These are phyloP conservation scores for Gambusia holbrooki DNA, from an alignment of 2,113 vertebrate genomes.

Conservation along the genomic window DNA sequence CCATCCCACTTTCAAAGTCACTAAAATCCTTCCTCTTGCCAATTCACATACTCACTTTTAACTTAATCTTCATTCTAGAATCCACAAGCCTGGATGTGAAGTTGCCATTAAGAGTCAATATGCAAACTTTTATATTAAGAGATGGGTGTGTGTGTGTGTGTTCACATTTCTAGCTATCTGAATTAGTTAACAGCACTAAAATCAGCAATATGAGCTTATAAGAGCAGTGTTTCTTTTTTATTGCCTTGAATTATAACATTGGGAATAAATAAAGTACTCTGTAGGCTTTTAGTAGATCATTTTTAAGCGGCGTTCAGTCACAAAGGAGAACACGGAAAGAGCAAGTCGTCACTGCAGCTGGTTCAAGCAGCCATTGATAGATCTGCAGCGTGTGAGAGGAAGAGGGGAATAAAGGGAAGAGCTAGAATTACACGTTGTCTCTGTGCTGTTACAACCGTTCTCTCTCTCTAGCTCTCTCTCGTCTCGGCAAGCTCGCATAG, in stretches of 20 bases:
- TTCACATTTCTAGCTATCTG: neutral
- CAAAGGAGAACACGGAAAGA: constrained; percentile 57
- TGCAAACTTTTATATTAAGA: neutral
- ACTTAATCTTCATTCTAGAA: neutral
- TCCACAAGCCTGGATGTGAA: neutral
- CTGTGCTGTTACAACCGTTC: constrained; percentile 13
- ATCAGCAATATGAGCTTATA: no score
- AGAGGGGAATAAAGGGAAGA: neutral
- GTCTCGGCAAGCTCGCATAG: neutral
- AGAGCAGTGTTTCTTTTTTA: no score
- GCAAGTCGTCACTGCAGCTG: constrained; percentile 48
- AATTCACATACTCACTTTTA: neutral
- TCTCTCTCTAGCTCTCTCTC: neutral
- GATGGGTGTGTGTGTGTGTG: no score
- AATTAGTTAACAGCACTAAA: no score
- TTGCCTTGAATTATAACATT: no score
- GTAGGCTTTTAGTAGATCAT: constrained; percentile 22
- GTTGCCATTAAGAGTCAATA: neutral
- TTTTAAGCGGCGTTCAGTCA: constrained; percentile 17
- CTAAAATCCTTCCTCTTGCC: neutral
- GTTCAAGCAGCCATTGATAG: constrained; percentile 51
- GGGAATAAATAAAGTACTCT: neutral
- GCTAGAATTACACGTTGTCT: constrained; percentile 27
- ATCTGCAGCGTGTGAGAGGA: constrained; percentile 20
- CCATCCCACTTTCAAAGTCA: no score